Evolutionary conservation across 2,888 invertebrate genomes (phyloP), one percentile per base, ranked within the genome.

Genomic region (Tricholauxania praeusta): DNA sequence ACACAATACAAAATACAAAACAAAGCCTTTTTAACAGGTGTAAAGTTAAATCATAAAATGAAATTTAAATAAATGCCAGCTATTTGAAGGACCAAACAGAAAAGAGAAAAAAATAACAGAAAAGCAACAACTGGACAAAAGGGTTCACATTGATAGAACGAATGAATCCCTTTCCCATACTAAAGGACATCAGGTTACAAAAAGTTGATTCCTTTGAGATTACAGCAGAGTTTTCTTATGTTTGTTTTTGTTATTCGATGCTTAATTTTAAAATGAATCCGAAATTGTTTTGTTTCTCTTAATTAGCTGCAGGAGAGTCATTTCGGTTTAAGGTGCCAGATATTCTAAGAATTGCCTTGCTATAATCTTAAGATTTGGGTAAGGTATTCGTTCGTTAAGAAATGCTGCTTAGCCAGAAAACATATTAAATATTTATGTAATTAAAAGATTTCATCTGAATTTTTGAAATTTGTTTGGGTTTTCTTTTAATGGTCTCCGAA

Each of bases 21-120:
- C 22, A 64, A 32, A n/a, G 74, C 68, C 73, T 79, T 74, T 77
- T 75, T 74, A 80, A 80, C 84, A 85, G 84, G 84, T 84, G 84
- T 84, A 84, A 85, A 85, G 82, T 84, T 84, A 83, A 84, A 84
- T 83, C 82, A 81, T 82, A 83, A 85, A 84, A 84, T 82, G 81
- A 82, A 85, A 84, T 85, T 84, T 84, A 84, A 83, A 82, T 83
- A 83, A 83, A 81, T 74, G 78, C 79, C 12, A 49, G 55, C 51
- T 32, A 77, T 39, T 10, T 39, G 67, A 75, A 76, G 28, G 19
- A 53, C 19, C 6, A 39, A 63, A 59, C 19, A 55, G 67, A 72
- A 60, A 39, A 51, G 59, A 57, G 22, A 14, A 22, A 73, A 75
- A 74, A 63, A 39, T 22, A 28, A 28, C 0, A 28, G 19, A 51